A percentile compares a stretch with the other conserved stretches of the same genome.
phyloP scores from a whole-genome alignment of 2,797 vertebrate genomes.

The Gymnothorax reevesii region DNA sequence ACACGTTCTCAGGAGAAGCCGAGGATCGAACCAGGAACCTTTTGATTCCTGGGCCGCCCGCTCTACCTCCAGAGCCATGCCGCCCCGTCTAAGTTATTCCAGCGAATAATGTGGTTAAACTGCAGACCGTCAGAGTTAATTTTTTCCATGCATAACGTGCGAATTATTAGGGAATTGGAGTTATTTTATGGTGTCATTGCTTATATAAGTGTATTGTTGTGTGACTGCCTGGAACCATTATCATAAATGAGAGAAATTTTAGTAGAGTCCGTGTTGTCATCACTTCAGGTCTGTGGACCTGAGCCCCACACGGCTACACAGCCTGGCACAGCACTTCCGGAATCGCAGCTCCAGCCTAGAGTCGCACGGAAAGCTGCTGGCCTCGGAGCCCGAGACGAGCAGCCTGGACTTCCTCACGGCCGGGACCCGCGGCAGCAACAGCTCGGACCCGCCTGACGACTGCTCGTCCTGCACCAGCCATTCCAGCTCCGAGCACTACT shows the following conservation, averaged over 20 bases:
- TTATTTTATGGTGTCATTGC: neutral
- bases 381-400: conserved; percentile 85
- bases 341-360: conserved; percentile 98
- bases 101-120: no score
- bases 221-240: neutral
- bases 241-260: neutral
- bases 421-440: conserved; percentile 88
- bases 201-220: neutral
- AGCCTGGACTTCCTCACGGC: conserved; percentile 86
- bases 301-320: conserved; percentile 90
- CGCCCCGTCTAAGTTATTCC: no score
- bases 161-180: no score
- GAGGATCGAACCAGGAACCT: no score
- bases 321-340: conserved; percentile 97
- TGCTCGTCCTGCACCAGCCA: conserved; percentile 99
- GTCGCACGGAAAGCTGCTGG: conserved; percentile 95
- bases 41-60: no score
- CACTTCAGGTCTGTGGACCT: conserved; percentile 87
- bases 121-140: no score
- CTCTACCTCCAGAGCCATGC: no score
- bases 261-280: neutral
- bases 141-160: no score
- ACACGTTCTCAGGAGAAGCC: no score
- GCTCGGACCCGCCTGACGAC: conserved; percentile 96
- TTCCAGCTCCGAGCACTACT: conserved; percentile 98